Conservation (phyloP, 2,888 invertebrate species). For the Heteromyza rotundicornis region DNA sequence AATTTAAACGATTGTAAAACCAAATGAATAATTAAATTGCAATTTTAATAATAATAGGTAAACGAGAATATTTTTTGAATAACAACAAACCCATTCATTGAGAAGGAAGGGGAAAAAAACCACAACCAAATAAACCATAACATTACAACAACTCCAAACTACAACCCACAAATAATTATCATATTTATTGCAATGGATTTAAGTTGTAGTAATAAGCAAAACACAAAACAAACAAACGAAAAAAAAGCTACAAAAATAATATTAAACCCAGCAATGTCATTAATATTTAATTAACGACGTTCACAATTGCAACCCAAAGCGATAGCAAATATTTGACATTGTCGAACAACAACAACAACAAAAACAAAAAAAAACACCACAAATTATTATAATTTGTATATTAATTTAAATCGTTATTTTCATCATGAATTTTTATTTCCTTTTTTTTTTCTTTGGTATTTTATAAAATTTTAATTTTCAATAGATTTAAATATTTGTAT, state of each 20-base stretch:
- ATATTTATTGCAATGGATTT: too few relatives aligned
- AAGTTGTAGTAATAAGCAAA: slow-evolving; percentile 5
- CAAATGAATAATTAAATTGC: slow-evolving; percentile 24
- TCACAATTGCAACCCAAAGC: slow-evolving; percentile 3
- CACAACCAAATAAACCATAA: too few relatives aligned
- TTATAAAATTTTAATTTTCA: not conserved
- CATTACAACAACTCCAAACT: too few relatives aligned
- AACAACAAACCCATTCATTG: too few relatives aligned
- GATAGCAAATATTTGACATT: not conserved
- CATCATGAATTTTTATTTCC: not conserved
- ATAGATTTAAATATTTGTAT: slow-evolving; percentile 33
- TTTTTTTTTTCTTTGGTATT: not conserved
- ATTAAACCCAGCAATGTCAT: slow-evolving; percentile 14
- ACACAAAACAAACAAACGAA: not conserved
- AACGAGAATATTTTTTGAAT: not conserved
- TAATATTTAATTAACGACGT: slow-evolving; percentile 16
- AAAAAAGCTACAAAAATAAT: not conserved
- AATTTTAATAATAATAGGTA: slow-evolving; percentile 20
- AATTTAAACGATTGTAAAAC: slow-evolving; percentile 2
- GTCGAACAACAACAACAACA: not conserved
- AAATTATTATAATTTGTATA: slow-evolving; percentile 18
- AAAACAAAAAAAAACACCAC: slow-evolving; percentile 7
- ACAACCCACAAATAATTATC: too few relatives aligned
- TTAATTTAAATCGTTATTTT: slow-evolving; percentile 25
- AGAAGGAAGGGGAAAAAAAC: too few relatives aligned